Conservation (phyloP, 92 coral and sea anemone species). For the Nematostella vectensis region DNA sequence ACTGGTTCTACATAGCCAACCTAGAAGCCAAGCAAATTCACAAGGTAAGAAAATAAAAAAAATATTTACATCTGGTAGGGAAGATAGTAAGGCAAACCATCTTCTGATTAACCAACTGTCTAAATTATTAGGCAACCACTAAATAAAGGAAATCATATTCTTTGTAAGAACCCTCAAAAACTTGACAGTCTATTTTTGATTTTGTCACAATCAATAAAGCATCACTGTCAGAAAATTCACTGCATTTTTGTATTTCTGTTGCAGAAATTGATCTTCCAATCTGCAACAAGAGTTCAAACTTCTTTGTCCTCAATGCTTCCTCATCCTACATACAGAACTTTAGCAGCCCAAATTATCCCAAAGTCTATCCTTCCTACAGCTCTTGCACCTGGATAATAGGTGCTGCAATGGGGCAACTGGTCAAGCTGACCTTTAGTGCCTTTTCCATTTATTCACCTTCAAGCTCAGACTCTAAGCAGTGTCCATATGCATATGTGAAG, state of each 20-base stretch:
- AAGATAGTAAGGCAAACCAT: no score
- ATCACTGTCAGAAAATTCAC: no score
- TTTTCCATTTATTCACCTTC: slow-evolving; percentile 23
- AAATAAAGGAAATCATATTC: no score
- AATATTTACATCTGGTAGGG: no score
- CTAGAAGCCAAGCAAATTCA: no score
- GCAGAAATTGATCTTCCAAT: slow-evolving; percentile 22
- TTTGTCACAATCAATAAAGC: background rate
- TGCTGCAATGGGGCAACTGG: slow-evolving; percentile 22
- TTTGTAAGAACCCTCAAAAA: slow-evolving; percentile 1
- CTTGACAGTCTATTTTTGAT: background rate
- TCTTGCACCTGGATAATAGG: slow-evolving; percentile 19
- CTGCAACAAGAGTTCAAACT: slow-evolving; percentile 32
- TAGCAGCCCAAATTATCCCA: slow-evolving; percentile 28
- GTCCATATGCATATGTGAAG: slow-evolving; percentile 27
- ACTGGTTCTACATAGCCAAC: no score
- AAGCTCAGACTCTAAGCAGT: slow-evolving; percentile 9
- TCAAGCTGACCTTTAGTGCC: slow-evolving; percentile 21
- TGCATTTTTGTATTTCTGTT: background rate
- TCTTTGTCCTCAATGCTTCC: slow-evolving; percentile 17
- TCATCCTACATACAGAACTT: slow-evolving; percentile 20
- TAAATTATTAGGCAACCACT: no score
- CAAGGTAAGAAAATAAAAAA: no score
- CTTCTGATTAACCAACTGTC: no score
- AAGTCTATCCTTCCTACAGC: slow-evolving; percentile 16